phyloP scores from a whole-genome alignment of 2,113 vertebrate genomes.

The Rhinopomastus cyanomelas region DNA sequence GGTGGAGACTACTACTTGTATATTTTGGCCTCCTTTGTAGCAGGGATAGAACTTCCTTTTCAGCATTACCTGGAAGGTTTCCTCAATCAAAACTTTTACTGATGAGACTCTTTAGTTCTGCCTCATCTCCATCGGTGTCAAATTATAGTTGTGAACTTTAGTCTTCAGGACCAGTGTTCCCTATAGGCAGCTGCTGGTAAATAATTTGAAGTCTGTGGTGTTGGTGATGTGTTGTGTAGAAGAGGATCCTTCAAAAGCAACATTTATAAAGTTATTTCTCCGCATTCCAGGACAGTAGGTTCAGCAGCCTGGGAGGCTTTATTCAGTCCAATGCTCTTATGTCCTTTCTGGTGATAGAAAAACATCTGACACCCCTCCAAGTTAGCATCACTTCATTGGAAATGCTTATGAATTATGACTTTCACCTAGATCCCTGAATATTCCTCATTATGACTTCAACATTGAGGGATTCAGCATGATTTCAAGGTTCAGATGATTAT shows the following conservation, averaged over 20 bases:
- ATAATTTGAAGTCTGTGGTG: neutral
- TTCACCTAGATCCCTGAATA: neutral
- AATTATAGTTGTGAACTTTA: neutral
- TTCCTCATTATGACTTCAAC: neutral
- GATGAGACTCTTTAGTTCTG: neutral
- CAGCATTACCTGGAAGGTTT: neutral
- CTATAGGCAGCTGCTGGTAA: neutral
- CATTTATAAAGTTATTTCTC: neutral
- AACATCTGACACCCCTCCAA: neutral
- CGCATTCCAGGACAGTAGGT: neutral
- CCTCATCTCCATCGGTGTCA: neutral
- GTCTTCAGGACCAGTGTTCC: neutral
- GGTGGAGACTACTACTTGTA: neutral
- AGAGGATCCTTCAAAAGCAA: neutral
- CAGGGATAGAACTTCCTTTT: neutral
- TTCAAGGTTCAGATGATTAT: neutral
- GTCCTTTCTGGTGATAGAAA: neutral
- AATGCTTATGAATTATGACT: neutral
- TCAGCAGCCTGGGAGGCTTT: neutral
- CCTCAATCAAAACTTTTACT: neutral
- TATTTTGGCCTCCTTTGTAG: neutral
- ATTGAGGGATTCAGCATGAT: neutral
- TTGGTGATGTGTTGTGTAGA: neutral
- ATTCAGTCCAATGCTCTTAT: neutral
- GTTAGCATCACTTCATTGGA: neutral